A percentile compares a stretch with the other conserved stretches of the same genome.
Conservation (phyloP, 2,888 invertebrate genomes). For the Pterostichus madidus region DNA sequence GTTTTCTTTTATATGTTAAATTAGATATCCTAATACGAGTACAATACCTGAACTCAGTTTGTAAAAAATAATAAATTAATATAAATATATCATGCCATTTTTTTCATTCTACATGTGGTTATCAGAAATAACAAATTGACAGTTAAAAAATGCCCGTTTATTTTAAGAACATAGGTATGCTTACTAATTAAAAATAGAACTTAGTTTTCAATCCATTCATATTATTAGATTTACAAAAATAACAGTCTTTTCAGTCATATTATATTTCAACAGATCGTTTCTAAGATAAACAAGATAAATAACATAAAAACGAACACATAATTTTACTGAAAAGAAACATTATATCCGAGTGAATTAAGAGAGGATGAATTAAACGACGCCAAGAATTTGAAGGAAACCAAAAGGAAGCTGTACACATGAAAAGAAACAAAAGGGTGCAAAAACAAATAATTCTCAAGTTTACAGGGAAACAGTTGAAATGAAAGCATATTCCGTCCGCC, state of each 20-base stretch:
- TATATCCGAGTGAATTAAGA: neutral
- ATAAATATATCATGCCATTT: too few species aligned
- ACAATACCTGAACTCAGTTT: too few species aligned
- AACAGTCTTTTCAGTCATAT: slow-evolving; percentile 11
- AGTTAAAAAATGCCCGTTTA: too few species aligned
- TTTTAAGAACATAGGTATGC: too few species aligned
- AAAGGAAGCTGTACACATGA: neutral
- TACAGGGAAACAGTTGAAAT: slow-evolving; percentile 16
- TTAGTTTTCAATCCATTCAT: too few species aligned
- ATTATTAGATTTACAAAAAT: neutral
- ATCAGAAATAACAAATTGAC: too few species aligned
- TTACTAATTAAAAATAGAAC: too few species aligned
- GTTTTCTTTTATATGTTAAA: too few species aligned
- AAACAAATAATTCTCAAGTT: slow-evolving; percentile 14
- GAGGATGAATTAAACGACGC: neutral
- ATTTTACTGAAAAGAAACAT: too few species aligned
- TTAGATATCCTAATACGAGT: too few species aligned
- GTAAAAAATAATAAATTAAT: too few species aligned
- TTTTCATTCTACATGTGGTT: too few species aligned
- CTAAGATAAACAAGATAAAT: neutral
- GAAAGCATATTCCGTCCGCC: slow-evolving; percentile 6
- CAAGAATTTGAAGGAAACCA: slow-evolving; percentile 10
- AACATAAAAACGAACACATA: neutral
- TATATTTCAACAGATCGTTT: neutral
- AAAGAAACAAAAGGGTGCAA: slow-evolving; percentile 6